These are phyloP conservation scores for Centroberyx gerrardi DNA, from an alignment of 2,797 vertebrate genomes.

Conservation along the genomic window DNA sequence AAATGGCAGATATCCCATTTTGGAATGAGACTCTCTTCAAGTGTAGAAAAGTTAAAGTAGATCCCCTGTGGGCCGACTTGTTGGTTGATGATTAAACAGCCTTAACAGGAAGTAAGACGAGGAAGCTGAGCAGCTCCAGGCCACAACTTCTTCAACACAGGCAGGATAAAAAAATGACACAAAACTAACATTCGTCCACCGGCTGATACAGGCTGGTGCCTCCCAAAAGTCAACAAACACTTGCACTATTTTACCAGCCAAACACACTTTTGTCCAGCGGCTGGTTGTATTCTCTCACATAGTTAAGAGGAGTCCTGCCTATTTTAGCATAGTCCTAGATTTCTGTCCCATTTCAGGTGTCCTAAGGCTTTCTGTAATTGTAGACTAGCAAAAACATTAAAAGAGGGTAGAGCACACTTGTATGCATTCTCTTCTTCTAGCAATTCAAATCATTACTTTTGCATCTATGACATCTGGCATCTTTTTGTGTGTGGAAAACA, in stretches of 20 bases:
- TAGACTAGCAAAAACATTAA: neutral
- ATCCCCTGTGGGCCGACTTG: neutral
- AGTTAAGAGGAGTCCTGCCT: neutral
- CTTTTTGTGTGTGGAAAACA: no score
- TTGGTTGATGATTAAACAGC: slow-evolving; percentile 27
- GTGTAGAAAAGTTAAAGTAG: neutral
- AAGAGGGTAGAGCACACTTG: neutral
- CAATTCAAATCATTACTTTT: no score
- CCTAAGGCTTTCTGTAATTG: neutral
- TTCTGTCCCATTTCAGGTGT: slow-evolving; percentile 44
- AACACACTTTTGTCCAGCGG: neutral
- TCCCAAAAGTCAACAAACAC: neutral
- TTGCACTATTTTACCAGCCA: neutral
- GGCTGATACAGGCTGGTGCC: neutral
- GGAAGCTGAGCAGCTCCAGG: neutral
- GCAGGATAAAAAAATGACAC: neutral
- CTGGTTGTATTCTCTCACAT: neutral
- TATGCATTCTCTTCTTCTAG: no score
- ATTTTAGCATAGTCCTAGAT: slow-evolving; percentile 43
- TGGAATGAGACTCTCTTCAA: no score
- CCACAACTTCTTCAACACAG: neutral
- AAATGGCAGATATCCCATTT: no score
- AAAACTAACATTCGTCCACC: neutral
- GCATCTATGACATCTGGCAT: no score
- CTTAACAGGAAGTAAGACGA: neutral